phyloP scores from a whole-genome alignment of 2,888 invertebrate genomes.

The Vesta saturnalis region DNA sequence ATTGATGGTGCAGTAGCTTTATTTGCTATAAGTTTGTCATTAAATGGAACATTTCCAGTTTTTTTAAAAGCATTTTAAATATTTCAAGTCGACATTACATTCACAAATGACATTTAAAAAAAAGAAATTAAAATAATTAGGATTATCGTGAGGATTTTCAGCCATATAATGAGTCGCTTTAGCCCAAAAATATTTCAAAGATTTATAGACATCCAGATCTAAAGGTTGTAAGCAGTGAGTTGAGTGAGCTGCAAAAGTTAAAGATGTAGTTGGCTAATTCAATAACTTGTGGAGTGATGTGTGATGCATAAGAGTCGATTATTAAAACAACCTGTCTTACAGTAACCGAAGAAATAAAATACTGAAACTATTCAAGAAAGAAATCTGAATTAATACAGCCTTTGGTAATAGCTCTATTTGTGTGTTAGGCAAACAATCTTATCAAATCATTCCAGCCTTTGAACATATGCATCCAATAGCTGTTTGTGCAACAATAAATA shows the following conservation, averaged over 20 bases:
- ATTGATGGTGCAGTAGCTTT: background rate
- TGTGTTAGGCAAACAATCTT: slow-evolving; percentile 44
- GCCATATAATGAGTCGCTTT: slow-evolving; percentile 15
- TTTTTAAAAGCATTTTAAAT: no score
- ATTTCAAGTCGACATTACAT: background rate
- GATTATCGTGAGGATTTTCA: slow-evolving; percentile 14
- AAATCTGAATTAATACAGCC: slow-evolving; percentile 45
- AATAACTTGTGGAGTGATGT: slow-evolving; percentile 32
- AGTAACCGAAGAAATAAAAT: slow-evolving; percentile 38
- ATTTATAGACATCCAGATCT: slow-evolving; percentile 37
- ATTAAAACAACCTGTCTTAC: slow-evolving; percentile 29
- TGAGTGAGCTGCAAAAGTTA: slow-evolving; percentile 35
- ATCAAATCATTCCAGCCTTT: slow-evolving; percentile 33
- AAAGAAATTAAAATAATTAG: slow-evolving; percentile 17
- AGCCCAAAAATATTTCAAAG: slow-evolving; percentile 30
- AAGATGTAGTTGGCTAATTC: slow-evolving; percentile 21
- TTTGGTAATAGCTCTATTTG: slow-evolving; percentile 43
- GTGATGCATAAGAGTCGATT: slow-evolving; percentile 34
- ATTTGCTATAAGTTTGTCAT: background rate
- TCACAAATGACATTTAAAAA: slow-evolving; percentile 12
- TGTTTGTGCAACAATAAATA: slow-evolving; percentile 38
- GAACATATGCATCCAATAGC: slow-evolving; percentile 27
- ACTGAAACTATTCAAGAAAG: slow-evolving; percentile 43
- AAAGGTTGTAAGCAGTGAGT: slow-evolving; percentile 33
- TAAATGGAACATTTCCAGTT: background rate